A percentile compares a stretch with the other conserved stretches of the same genome.
Conservation (phyloP, 2,113 vertebrate species). For the Erythrolamprus reginae region DNA sequence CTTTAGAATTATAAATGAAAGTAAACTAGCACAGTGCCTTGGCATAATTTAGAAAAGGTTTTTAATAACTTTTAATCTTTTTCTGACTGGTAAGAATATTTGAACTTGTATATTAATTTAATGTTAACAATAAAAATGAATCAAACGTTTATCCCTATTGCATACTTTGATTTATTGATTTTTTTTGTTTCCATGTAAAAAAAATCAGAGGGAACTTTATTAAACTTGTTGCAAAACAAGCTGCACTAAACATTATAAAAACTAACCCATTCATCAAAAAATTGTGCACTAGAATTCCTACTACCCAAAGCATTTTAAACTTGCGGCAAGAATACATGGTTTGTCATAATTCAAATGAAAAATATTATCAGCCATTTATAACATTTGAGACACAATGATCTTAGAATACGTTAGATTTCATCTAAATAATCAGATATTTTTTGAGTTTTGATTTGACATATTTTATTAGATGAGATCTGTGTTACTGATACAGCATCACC, state of each 20-base stretch:
- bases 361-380: background rate
- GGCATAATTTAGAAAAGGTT: conserved; percentile 29
- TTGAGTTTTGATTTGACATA: background rate
- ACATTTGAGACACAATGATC: background rate
- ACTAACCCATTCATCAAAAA: background rate
- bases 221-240: background rate
- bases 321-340: background rate
- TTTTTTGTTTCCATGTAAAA: conserved; percentile 36
- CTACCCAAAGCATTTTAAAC: background rate
- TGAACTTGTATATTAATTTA: conserved; percentile 34
- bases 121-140: conserved; percentile 60
- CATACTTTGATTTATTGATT: conserved; percentile 10
- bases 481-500: background rate
- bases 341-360: background rate
- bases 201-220: background rate
- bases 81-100: conserved; percentile 40
- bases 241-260: background rate
- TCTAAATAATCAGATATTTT: background rate
- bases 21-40: conserved; percentile 29
- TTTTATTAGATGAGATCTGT: background rate
- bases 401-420: background rate
- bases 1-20: conserved; percentile 29
- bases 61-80: conserved; percentile 38
- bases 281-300: background rate
- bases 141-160: conserved; percentile 33